Evolutionary conservation across 2,113 vertebrate genomes (phyloP).

Genomic region (Planiliza haematocheilus): DNA sequence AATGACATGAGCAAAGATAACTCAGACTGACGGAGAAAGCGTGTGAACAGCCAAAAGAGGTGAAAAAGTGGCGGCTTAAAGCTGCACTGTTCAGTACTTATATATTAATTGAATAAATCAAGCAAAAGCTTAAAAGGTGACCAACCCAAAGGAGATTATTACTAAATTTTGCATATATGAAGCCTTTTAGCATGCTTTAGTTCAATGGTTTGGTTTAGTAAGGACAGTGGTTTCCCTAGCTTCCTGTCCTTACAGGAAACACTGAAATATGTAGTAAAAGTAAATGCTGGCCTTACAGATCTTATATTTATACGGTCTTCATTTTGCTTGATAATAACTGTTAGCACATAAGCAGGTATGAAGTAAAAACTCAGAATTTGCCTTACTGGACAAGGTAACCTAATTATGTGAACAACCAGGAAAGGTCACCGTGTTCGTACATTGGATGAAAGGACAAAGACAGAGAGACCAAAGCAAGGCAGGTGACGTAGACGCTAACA

Average conservation of each 20-base stretch:
- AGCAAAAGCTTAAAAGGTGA: not conserved
- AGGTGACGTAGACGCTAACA: constrained; percentile 1
- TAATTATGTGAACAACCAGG: constrained; percentile 11
- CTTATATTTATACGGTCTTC: no score
- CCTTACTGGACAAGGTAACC: constrained; percentile 16
- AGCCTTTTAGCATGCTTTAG: no score
- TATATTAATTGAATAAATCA: not conserved
- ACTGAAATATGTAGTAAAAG: no score
- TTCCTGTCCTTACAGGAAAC: no score
- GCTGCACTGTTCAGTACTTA: not conserved
- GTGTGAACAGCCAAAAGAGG: no score
- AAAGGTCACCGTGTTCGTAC: constrained; percentile 3
- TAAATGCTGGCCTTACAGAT: no score
- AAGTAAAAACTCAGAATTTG: not conserved
- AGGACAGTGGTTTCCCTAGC: no score
- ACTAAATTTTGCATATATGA: not conserved
- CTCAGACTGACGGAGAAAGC: no score
- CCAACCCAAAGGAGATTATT: not conserved
- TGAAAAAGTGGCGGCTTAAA: not conserved
- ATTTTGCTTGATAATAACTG: no score
- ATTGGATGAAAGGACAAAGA: constrained; percentile 5
- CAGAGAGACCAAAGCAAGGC: not conserved
- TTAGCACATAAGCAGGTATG: not conserved
- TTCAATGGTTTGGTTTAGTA: no score
- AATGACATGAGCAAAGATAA: not conserved